These are phyloP conservation scores for Enteromius viviparus DNA, from an alignment of 2,797 vertebrate genomes.

Conservation along the genomic window DNA sequence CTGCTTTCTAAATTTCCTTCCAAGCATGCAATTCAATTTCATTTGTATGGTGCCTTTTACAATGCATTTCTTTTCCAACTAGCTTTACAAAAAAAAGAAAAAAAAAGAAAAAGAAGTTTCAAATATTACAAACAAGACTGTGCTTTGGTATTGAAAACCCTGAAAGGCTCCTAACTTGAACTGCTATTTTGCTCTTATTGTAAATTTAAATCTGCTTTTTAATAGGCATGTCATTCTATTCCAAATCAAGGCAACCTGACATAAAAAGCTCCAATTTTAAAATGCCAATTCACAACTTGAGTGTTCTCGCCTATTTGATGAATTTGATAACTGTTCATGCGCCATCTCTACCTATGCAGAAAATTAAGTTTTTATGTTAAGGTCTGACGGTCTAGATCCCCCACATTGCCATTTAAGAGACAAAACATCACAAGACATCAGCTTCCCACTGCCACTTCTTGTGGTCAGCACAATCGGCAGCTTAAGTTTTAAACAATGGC, in stretches of 20 bases:
- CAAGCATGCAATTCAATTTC: background rate
- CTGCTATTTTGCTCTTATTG: background rate
- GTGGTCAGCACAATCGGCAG: conserved; percentile 31
- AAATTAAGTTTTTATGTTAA: conserved; percentile 49
- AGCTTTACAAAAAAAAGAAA: background rate
- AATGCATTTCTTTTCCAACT: background rate
- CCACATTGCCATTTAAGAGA: conserved; percentile 45
- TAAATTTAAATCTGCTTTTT: conserved; percentile 1
- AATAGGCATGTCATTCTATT: conserved; percentile 3
- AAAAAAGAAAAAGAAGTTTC: background rate
- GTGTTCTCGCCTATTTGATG: conserved; percentile 41
- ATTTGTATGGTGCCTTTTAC: background rate
- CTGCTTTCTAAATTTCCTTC: background rate
- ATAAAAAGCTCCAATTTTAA: conserved; percentile 7
- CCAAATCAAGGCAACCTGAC: background rate
- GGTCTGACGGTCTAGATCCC: conserved; percentile 39
- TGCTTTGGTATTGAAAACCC: background rate
- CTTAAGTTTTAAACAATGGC: conserved; percentile 26
- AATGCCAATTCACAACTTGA: conserved; percentile 28
- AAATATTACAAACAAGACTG: background rate
- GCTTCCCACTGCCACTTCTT: conserved; percentile 40
- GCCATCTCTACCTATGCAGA: conserved; percentile 41
- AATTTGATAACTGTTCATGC: conserved; percentile 40
- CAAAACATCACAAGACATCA: conserved; percentile 48
- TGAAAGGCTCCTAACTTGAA: background rate